These are phyloP conservation scores for Cebuella pygmaea DNA, from an alignment of 2,797 vertebrate genomes.

Conservation along the genomic window DNA sequence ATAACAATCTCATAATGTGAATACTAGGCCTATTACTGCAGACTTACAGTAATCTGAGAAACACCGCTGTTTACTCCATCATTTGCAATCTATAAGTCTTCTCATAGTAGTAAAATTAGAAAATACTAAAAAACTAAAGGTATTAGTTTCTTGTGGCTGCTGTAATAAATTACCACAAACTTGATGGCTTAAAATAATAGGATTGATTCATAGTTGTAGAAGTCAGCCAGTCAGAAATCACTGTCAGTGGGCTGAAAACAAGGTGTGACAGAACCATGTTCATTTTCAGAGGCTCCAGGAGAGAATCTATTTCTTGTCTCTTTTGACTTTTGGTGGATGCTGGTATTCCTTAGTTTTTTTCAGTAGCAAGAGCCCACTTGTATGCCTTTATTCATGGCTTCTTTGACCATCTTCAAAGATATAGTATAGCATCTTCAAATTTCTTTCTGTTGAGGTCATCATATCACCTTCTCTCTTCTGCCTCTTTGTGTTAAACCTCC, in stretches of 20 bases:
- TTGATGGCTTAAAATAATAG: neutral
- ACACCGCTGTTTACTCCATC: neutral
- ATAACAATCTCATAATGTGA: neutral
- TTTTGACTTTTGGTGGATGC: neutral
- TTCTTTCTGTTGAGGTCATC: neutral
- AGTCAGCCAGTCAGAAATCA: neutral
- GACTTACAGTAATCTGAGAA: neutral
- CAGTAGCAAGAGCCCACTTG: neutral
- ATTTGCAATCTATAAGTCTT: neutral
- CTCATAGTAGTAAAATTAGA: neutral
- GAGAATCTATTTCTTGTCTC: neutral
- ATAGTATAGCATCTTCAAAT: neutral
- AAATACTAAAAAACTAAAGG: neutral
- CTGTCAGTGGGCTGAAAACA: neutral
- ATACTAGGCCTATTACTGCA: neutral
- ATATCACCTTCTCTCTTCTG: neutral
- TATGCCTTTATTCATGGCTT: neutral
- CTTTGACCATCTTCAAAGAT: neutral
- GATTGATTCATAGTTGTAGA: neutral
- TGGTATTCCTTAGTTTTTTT: neutral
- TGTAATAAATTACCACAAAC: neutral
- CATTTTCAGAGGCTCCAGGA: neutral
- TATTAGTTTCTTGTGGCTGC: neutral
- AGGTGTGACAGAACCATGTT: neutral
- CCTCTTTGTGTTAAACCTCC: neutral